A percentile compares a stretch with the other conserved stretches of the same genome.
Evolutionary conservation across 1,140 invertebrate species (phyloP).

Genomic region (Bombus terrestris): DNA sequence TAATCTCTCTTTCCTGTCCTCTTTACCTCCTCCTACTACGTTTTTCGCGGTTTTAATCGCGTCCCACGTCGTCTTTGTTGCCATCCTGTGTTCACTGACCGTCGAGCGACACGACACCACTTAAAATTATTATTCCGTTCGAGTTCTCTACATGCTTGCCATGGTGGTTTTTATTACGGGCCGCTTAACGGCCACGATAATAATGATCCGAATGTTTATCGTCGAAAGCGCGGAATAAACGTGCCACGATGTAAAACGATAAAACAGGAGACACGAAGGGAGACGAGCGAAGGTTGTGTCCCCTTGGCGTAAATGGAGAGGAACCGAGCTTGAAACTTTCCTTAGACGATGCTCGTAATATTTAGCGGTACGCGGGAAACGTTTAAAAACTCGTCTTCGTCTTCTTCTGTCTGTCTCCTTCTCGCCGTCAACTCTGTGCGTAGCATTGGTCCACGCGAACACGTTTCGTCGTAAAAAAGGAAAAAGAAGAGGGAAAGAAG

Average conservation of each 20-base stretch:
- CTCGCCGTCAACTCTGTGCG: background rate
- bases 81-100: background rate
- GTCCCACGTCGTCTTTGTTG: slow-evolving; percentile 38
- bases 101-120: slow-evolving; percentile 15
- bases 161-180: slow-evolving; percentile 24
- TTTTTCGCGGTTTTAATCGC: slow-evolving; percentile 40
- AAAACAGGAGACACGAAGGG: slow-evolving; percentile 39
- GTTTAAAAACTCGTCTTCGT: slow-evolving; percentile 33
- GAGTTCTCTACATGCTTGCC: background rate
- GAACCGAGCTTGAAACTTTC: slow-evolving; percentile 65
- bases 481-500: background rate
- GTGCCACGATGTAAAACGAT: slow-evolving; percentile 60
- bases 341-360: slow-evolving; percentile 60
- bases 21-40: background rate
- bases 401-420: background rate
- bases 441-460: background rate
- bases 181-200: slow-evolving; percentile 58
- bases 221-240: slow-evolving; percentile 55
- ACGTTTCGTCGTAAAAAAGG: slow-evolving; percentile 35
- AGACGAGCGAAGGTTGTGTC: slow-evolving; percentile 34
- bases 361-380: slow-evolving; percentile 57
- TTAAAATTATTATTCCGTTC: slow-evolving; percentile 60
- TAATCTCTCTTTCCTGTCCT: background rate
- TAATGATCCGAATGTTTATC: slow-evolving; percentile 64
- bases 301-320: slow-evolving; percentile 44